phyloP scores from a whole-genome alignment of 2,113 vertebrate genomes.

The Regulus satrapa region DNA sequence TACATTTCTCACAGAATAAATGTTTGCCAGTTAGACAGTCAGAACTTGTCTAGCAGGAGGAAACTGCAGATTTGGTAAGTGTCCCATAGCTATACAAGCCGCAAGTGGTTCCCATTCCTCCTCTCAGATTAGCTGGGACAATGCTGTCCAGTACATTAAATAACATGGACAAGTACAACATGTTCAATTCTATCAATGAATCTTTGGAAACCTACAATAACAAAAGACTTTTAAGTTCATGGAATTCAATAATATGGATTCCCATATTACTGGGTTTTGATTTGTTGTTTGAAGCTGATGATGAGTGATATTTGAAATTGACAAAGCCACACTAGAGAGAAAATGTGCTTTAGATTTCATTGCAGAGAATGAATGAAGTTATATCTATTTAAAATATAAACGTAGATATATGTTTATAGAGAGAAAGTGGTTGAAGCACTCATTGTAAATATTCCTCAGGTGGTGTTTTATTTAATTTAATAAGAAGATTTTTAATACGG shows the following conservation, averaged over 20 bases:
- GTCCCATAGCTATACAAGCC: not conserved
- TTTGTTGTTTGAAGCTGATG: not conserved
- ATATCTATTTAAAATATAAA: not conserved
- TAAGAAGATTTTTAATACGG: not conserved
- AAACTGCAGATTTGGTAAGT: not conserved
- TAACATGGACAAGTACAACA: not conserved
- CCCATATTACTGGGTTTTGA: not conserved
- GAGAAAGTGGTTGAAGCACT: not conserved
- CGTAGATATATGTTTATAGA: not conserved
- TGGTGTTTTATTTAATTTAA: not conserved
- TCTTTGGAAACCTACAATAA: not conserved
- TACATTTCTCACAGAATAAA: not conserved
- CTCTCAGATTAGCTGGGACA: not conserved
- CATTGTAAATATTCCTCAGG: not conserved
- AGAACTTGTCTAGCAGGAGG: not conserved
- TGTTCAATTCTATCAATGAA: not conserved
- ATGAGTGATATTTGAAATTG: not conserved
- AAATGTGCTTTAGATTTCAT: not conserved
- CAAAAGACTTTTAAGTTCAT: not conserved
- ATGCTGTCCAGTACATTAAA: not conserved
- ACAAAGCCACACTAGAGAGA: not conserved
- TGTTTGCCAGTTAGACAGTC: not conserved
- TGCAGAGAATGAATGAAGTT: not conserved
- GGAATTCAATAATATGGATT: not conserved
- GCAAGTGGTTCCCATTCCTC: not conserved